A percentile compares a stretch with the other conserved stretches of the same genome.
Evolutionary conservation across 2,113 vertebrate genomes (phyloP).

Genomic region (Leuciscus idus): DNA sequence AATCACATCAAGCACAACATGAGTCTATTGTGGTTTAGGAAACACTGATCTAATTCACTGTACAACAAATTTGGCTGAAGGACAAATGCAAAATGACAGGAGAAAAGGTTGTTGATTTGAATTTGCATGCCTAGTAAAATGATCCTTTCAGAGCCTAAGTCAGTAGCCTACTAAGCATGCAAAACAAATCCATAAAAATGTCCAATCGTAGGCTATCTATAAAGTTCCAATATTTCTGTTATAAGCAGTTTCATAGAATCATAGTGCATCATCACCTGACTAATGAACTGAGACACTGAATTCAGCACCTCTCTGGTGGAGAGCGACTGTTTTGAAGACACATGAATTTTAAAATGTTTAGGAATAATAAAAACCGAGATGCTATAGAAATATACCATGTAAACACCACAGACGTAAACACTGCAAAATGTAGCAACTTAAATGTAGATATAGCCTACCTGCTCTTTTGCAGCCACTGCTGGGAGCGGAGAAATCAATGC

Average conservation of each 20-base stretch:
- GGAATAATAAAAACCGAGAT: not conserved
- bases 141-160: not conserved
- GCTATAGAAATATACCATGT: not conserved
- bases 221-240: not conserved
- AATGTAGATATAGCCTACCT: conserved; percentile 64
- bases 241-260: not conserved
- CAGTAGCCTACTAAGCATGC: not conserved
- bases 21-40: not conserved
- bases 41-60: not conserved
- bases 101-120: not conserved
- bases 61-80: conserved; percentile 34
- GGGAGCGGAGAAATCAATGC: conserved; percentile 65
- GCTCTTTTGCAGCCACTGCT: conserved; percentile 70
- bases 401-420: not conserved
- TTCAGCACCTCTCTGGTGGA: conserved; percentile 75
- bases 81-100: not conserved
- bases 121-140: conserved; percentile 37
- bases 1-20: not conserved
- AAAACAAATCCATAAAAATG: not conserved
- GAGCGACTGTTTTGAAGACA: conserved; percentile 64
- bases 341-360: not conserved
- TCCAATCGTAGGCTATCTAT: not conserved
- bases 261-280: not conserved
- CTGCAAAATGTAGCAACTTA: not conserved
- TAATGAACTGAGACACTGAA: not conserved